Conservation (phyloP, 2,888 invertebrate species). For the Acanthosoma haemorrhoidale region DNA sequence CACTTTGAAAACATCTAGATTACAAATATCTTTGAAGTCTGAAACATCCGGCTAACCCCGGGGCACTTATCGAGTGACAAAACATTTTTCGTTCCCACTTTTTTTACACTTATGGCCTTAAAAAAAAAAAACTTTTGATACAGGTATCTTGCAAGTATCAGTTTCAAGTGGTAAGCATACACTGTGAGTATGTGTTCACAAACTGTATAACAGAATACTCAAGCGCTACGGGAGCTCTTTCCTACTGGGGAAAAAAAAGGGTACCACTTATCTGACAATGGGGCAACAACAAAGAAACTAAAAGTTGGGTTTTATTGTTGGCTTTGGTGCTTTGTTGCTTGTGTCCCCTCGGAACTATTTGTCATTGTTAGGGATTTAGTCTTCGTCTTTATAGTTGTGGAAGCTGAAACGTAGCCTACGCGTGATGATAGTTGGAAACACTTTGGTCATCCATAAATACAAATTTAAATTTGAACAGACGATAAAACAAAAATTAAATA, state of each 20-base stretch:
- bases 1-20: no score
- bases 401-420: background rate
- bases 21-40: no score
- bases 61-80: background rate
- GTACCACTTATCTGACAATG: conserved; percentile 23
- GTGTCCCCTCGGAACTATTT: conserved; percentile 7
- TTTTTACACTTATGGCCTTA: background rate
- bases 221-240: conserved; percentile 3
- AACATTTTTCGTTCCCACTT: background rate
- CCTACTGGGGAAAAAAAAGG: background rate
- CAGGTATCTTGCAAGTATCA: conserved; percentile 18
- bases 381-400: background rate
- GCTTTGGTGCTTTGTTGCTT: conserved; percentile 19
- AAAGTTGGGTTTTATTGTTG: conserved; percentile 21
- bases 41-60: no score
- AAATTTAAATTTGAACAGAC: no score
- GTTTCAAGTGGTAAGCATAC: conserved; percentile 21
- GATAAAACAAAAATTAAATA: no score
- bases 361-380: conserved; percentile 23
- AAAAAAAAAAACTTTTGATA: background rate
- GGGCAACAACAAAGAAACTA: conserved; percentile 14
- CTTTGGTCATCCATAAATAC: no score
- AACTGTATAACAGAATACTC: background rate
- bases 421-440: background rate
- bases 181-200: background rate